These are phyloP conservation scores for Andrena bucephala DNA, from an alignment of 2,888 invertebrate species.

Conservation along the genomic window DNA sequence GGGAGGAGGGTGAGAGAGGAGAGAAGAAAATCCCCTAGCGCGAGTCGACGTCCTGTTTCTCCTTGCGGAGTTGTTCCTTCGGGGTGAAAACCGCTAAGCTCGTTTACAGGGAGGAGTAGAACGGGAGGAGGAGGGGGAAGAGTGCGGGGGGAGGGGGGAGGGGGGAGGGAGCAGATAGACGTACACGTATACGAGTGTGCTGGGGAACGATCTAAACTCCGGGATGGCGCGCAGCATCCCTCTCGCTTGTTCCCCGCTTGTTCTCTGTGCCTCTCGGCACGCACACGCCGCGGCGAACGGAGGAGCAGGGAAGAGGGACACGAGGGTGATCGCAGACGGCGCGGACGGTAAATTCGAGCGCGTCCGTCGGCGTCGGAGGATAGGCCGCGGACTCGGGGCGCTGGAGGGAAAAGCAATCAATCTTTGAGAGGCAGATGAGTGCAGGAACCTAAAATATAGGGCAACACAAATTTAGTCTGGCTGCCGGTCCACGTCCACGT, in stretches of 20 bases:
- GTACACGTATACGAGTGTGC: too few species aligned
- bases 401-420: conserved; percentile 82
- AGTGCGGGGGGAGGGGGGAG: too few species aligned
- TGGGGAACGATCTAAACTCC: not conserved
- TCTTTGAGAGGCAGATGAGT: conserved; percentile 84
- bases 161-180: too few species aligned
- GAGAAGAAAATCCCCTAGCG: conserved; percentile 11
- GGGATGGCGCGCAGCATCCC: conserved; percentile 4
- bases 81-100: conserved; percentile 42
- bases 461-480: conserved; percentile 84
- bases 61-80: conserved; percentile 23
- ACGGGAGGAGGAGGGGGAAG: conserved; percentile 8
- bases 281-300: not conserved
- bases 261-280: not conserved
- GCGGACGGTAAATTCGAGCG: conserved; percentile 55
- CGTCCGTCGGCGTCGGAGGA: conserved; percentile 48
- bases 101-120: conserved; percentile 29
- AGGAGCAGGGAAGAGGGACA: not conserved
- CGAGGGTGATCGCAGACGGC: conserved; percentile 35
- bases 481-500: conserved; percentile 81
- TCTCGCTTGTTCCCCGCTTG: not conserved
- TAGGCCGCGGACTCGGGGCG: conserved; percentile 53
- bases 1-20: not conserved
- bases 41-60: conserved; percentile 39
- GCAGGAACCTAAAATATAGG: conserved; percentile 83